Evolutionary conservation across 2,113 vertebrate species (phyloP).

Genomic region (Oreochromis tanganicae): DNA sequence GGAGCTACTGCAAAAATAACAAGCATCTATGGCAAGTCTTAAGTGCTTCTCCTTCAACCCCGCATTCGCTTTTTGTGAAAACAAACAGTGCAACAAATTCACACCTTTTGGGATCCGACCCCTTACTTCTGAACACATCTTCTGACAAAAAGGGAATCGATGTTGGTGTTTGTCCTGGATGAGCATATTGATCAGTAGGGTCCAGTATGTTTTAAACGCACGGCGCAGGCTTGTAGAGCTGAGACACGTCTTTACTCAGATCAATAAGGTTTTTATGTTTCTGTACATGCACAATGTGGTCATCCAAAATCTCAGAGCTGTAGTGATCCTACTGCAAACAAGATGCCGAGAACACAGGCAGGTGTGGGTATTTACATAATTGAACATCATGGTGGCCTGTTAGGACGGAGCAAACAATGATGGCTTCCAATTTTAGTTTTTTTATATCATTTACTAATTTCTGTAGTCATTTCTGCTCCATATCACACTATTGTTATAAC

Average conservation of each 20-base stretch:
- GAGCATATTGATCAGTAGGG: constrained; percentile 2
- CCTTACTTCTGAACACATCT: background rate
- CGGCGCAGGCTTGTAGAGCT: background rate
- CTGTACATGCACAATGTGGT: fast-evolving
- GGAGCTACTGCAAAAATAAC: background rate
- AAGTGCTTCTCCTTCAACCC: background rate
- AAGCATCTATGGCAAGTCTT: background rate
- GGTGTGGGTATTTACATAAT: background rate
- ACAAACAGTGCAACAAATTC: background rate
- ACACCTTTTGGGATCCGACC: background rate
- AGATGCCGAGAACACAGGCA: background rate
- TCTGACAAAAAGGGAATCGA: background rate
- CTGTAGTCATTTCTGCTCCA: background rate
- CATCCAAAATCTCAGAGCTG: background rate
- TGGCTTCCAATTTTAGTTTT: background rate
- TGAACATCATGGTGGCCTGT: background rate
- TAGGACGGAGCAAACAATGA: background rate
- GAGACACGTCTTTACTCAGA: background rate
- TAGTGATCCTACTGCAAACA: background rate
- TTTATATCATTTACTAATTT: background rate
- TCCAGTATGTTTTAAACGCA: background rate
- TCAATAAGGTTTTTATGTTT: background rate
- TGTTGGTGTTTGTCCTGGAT: background rate
- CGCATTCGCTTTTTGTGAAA: background rate
- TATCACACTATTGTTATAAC: background rate